phyloP scores from a whole-genome alignment of 2,888 invertebrate genomes.

The Strigamia maritima region DNA sequence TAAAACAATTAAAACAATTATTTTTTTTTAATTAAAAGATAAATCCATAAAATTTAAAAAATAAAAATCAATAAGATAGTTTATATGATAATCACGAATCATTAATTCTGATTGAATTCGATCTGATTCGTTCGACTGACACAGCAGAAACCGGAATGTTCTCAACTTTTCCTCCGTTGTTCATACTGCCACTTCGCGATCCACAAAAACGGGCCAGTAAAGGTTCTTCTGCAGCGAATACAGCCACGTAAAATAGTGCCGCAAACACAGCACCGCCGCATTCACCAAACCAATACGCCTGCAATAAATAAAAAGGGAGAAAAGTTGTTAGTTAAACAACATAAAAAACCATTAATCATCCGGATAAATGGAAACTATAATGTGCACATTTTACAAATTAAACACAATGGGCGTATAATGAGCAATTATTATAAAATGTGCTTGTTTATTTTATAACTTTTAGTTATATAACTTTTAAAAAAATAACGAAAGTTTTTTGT shows the following conservation, averaged over 20 bases:
- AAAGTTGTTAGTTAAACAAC: not conserved
- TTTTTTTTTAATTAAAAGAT: not conserved
- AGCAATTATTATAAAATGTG: not conserved
- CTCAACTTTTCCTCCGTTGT: not conserved
- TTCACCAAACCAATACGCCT: slow-evolving; percentile 36
- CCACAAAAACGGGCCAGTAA: not conserved
- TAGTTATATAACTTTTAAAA: not conserved
- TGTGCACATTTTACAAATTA: not conserved
- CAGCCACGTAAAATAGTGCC: slow-evolving; percentile 26
- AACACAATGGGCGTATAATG: not conserved
- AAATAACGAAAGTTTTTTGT: slow-evolving; percentile 47
- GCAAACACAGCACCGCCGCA: slow-evolving; percentile 37
- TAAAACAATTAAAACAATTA: not conserved
- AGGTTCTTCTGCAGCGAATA: slow-evolving; percentile 33
- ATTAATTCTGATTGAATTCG: not conserved
- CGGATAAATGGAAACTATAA: not conserved
- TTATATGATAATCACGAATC: not conserved
- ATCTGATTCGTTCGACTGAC: slow-evolving; percentile 12
- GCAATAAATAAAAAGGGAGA: not conserved
- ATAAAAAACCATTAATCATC: not conserved
- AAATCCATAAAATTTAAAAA: not conserved
- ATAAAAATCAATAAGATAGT: not conserved
- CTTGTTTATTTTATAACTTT: not conserved
- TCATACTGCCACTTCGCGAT: not conserved
- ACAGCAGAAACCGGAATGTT: slow-evolving; percentile 12